A percentile compares a stretch with the other conserved stretches of the same genome.
Evolutionary conservation across 1,140 invertebrate genomes (phyloP).

Genomic region (Drosophila suzukii): DNA sequence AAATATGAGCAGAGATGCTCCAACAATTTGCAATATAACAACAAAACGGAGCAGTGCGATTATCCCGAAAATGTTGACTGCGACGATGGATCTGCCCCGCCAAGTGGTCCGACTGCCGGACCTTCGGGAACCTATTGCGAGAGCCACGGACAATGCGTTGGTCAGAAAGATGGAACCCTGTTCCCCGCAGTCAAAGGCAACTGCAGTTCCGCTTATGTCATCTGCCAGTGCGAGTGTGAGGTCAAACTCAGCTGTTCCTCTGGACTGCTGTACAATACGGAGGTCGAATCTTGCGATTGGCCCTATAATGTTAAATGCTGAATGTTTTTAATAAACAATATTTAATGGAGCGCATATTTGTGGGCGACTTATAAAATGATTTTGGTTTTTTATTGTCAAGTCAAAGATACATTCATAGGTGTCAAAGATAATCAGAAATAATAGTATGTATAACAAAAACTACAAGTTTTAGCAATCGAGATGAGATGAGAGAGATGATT

Average conservation of each 20-base stretch:
- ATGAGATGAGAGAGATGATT: too few relatives aligned
- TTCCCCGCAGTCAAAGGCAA: neutral
- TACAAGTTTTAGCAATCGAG: too few relatives aligned
- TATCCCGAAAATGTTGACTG: constrained; percentile 50
- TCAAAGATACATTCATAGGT: too few relatives aligned
- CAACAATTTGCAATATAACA: constrained; percentile 58
- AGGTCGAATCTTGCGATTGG: constrained; percentile 44
- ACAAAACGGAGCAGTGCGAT: constrained; percentile 23
- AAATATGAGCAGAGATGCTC: constrained; percentile 30
- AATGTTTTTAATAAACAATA: constrained; percentile 28
- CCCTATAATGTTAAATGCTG: constrained; percentile 32
- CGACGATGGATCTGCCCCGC: constrained; percentile 54
- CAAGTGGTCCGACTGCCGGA: constrained; percentile 61
- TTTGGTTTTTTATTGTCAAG: neutral
- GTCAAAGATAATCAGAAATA: too few relatives aligned
- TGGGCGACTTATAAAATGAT: neutral
- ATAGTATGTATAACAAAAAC: too few relatives aligned
- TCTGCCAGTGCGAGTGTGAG: constrained; percentile 72
- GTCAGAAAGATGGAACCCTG: constrained; percentile 36
- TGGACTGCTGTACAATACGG: constrained; percentile 26
- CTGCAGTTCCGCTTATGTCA: constrained; percentile 36
- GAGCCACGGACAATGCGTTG: constrained; percentile 46
- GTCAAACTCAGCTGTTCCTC: constrained; percentile 28
- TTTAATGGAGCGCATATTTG: constrained; percentile 20
- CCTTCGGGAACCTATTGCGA: constrained; percentile 67